Base-by-base conservation (phyloP, 2,888 invertebrate genomes). In the Strigamia crassipes region DNA sequence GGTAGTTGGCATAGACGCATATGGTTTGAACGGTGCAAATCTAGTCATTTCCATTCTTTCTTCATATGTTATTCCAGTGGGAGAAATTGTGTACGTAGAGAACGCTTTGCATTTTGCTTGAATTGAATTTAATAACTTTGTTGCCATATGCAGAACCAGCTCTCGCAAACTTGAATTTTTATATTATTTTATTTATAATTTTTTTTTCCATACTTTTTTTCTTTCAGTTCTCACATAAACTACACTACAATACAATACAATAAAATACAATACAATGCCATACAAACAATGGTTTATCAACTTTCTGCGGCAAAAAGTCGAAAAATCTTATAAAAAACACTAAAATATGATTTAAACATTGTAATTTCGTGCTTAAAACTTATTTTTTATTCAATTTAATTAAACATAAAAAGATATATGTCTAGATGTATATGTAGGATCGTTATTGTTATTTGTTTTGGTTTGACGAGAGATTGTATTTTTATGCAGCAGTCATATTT, bases 11-110 rank as follows among this genome's bases (percentile, higher is more conserved):
- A 56, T 56, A 56, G 56, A 56, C 56, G 56, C 56, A 56, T 56
- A 56, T 56, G 56, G 56, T 56, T 56, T 56, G 56, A 56, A 56
- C 56, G 56, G 56, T 56, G 56, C 56, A 56, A 56, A 56, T 56
- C 56, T 56, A 56, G 56, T 56, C 56, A 56, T 56, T 56, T 56
- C 56, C 56, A 56, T 56, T 56, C 56, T 18, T 56, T 56, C 56
- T 56, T 56, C 56, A 56, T 56, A 56, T 56, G 56, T 56, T 56
- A 56, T 56, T 56, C 56, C 18, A 56, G 9, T 18, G 56, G 56
- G 56, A 56, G 56, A 56, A 56, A 56, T 56, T 56, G 56, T 56
- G 56, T 56, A 56, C 56, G 56, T 18, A 21, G 56, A 56, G 56
- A 56, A 56, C 15, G 56, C 56, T 56, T 56, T 56, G 56, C 56